Conservation (phyloP, 2,113 vertebrate species). For the Callorhinus ursinus region DNA sequence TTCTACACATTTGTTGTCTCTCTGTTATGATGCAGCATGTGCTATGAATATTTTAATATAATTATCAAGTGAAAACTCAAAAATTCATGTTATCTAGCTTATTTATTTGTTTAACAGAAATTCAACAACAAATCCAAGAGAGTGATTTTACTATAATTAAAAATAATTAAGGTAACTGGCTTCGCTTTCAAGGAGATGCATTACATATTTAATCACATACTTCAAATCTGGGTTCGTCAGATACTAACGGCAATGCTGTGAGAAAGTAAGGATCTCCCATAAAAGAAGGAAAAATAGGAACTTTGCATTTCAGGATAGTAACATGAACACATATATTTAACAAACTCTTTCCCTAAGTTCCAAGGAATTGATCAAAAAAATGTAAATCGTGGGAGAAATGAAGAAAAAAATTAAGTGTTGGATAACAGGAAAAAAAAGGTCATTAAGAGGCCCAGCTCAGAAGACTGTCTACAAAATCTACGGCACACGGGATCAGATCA, state of each 20-base stretch:
- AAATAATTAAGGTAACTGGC: not conserved
- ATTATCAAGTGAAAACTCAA: constrained; percentile 1
- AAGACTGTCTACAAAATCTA: not conserved
- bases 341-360: not conserved
- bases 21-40: not conserved
- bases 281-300: not conserved
- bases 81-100: not conserved
- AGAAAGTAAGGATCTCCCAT: not conserved
- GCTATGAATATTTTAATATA: constrained; percentile 32
- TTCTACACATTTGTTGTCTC: not conserved
- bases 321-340: not conserved
- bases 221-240: not conserved
- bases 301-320: not conserved
- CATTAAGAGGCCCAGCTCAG: not conserved
- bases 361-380: not conserved
- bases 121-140: constrained; percentile 36
- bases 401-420: not conserved
- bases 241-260: not conserved
- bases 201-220: constrained; percentile 28
- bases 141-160: not conserved
- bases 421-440: not conserved
- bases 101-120: constrained; percentile 16
- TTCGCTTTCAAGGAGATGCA: constrained; percentile 4
- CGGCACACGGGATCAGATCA: not conserved
- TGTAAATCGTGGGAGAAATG: not conserved